Evolutionary conservation across 2,888 invertebrate genomes (phyloP), one percentile per base, ranked within the genome.

Genomic region (Dromius quadrimaculatus): DNA sequence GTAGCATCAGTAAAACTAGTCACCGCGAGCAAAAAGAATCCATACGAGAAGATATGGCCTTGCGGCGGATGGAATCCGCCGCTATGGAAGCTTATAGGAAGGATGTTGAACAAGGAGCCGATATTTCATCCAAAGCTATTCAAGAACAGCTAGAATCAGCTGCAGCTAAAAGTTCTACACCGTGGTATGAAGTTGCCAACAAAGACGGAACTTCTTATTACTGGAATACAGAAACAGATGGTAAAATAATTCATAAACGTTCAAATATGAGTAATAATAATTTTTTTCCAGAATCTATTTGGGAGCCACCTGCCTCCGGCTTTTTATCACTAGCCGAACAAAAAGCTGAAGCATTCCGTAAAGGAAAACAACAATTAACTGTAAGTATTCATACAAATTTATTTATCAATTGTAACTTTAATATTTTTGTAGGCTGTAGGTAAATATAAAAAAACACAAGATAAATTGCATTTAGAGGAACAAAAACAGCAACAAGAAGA

Each of bases 1-100:
- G 91, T 74, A 90, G 91, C 75, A 94, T 97, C 73, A 90, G 90
- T 72, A 94, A 93, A 78, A 92, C 90, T 77, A 94, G 94, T 79
- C 87, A 90, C 2, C 92, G 92, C 76, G 90, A 93, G 63, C 90
- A 90, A 72, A 91, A 92, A 77, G 90, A 90, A 74, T 88, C 90
- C 73, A 87, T 89, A 74, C 92, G 93, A 82, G 87, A 92, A 77
- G 92, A 93, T 78, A 85, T 86, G 74, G 92, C 94, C 71, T 87
- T 97, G 74, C 89, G 89, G 74, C 91, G 92, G 82, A 97, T 97
- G 93, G 97, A 97, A 83, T 87, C 90, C 79, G 95, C 93, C 11
- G 97, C 95, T 0, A 85, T 95, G 88, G 91, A 90, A 75, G 94
- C 97, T 0, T 95, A 95, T 78, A 84, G 92, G 72, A 92, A 90